Conservation (phyloP, 2,113 vertebrate genomes). For the Pagrus major region DNA sequence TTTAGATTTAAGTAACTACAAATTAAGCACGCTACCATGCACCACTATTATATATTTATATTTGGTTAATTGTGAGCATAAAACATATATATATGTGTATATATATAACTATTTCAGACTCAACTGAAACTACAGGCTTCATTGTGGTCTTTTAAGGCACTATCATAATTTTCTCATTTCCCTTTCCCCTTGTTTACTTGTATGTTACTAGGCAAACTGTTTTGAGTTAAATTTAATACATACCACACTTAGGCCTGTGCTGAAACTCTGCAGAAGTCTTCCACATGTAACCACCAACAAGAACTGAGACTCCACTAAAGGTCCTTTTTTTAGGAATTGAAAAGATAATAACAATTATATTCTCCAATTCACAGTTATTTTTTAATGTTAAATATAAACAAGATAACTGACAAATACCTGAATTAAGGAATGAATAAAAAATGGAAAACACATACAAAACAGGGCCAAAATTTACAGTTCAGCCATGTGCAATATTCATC, state of each 20-base stretch:
- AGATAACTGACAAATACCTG: too few species aligned
- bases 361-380: too few species aligned
- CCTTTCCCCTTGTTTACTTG: slow-evolving; percentile 19
- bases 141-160: not conserved
- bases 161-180: slow-evolving; percentile 10
- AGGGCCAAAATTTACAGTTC: not conserved
- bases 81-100: not conserved
- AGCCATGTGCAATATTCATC: not conserved
- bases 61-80: not conserved
- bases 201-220: not conserved
- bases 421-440: too few species aligned
- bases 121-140: slow-evolving; percentile 14
- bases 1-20: not conserved
- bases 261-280: not conserved
- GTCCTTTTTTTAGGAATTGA: not conserved
- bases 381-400: too few species aligned
- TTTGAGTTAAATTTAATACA: slow-evolving; percentile 4
- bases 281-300: not conserved
- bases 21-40: not conserved
- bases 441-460: too few species aligned
- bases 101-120: not conserved
- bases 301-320: not conserved
- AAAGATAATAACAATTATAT: not conserved
- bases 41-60: not conserved
- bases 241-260: not conserved